Conservation (phyloP, 2,113 vertebrate species). For the Rhinolophus sinicus region DNA sequence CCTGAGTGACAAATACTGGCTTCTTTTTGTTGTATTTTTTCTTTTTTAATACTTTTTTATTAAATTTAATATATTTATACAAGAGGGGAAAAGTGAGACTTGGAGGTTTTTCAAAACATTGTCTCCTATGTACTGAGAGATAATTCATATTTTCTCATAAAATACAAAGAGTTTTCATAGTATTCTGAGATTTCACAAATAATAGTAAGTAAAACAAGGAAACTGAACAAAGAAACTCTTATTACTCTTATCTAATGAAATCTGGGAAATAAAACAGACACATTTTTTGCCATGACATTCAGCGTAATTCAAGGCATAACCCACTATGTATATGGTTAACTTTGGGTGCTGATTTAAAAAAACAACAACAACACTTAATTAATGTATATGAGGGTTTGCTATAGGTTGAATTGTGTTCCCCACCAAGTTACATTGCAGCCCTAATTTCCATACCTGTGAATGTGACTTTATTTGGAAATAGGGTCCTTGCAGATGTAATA, state of each 20-base stretch:
- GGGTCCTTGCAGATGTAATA: neutral
- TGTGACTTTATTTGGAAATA: conserved; percentile 4
- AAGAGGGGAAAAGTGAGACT: conserved; percentile 62
- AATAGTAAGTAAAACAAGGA: conserved; percentile 13
- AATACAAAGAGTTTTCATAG: conserved; percentile 22
- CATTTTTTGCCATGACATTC: neutral
- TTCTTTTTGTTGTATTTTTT: conserved; percentile 50
- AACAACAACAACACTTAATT: neutral
- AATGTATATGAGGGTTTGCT: neutral
- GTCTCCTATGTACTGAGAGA: conserved; percentile 1
- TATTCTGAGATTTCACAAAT: conserved; percentile 19
- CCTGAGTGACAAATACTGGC: conserved; percentile 28
- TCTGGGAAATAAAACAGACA: neutral
- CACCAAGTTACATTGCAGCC: neutral
- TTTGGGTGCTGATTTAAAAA: neutral
- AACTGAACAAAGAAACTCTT: neutral
- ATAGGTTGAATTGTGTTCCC: neutral
- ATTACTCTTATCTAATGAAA: conserved; percentile 39
- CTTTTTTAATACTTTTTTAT: conserved; percentile 58
- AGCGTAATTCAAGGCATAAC: neutral
- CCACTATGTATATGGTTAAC: neutral
- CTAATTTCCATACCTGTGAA: neutral
- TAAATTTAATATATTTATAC: conserved; percentile 51
- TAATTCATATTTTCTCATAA: conserved; percentile 63
- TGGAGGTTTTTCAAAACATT: conserved; percentile 5